Evolutionary conservation across 2,797 vertebrate genomes (phyloP).

Genomic region (Taenioides sp.): DNA sequence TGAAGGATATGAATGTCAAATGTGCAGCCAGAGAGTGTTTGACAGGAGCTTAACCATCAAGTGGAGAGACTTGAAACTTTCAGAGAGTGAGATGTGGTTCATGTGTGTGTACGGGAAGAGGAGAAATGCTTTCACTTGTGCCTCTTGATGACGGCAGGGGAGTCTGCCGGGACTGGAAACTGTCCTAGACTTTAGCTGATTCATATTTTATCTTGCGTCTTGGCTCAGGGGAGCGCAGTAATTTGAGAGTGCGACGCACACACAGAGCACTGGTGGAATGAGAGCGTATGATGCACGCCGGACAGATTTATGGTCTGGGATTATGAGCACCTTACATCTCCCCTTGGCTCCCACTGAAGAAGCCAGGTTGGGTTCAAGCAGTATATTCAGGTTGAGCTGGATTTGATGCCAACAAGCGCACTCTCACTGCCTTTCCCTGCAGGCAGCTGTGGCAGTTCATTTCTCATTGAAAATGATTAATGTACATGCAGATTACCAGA

Average conservation of each 20-base stretch:
- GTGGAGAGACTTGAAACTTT: conserved; percentile 55
- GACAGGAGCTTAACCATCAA: conserved; percentile 57
- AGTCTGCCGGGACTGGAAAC: conserved; percentile 66
- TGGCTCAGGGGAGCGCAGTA: conserved; percentile 69
- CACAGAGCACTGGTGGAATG: conserved; percentile 49
- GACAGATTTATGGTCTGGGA: conserved; percentile 70
- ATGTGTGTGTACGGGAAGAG: conserved; percentile 14
- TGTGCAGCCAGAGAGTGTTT: conserved; percentile 48
- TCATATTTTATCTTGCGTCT: conserved; percentile 75
- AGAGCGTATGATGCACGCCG: conserved; percentile 72
- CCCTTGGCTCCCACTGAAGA: conserved; percentile 52
- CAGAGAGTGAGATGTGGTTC: conserved; percentile 13
- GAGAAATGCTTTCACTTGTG: conserved; percentile 27
- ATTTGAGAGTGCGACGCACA: conserved; percentile 64
- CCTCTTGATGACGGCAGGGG: conserved; percentile 44
- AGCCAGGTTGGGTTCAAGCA: conserved; percentile 66
- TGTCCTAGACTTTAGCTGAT: conserved; percentile 75
- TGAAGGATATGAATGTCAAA: conserved; percentile 60
- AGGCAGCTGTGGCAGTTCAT: conserved; percentile 68
- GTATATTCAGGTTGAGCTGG: conserved; percentile 65
- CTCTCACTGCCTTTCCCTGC: conserved; percentile 50
- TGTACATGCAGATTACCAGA: conserved; percentile 74
- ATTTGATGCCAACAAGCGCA: conserved; percentile 62
- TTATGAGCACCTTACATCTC: conserved; percentile 72
- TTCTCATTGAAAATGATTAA: conserved; percentile 76